phyloP scores from a whole-genome alignment of 2,888 invertebrate genomes.

The Operophtera brumata region DNA sequence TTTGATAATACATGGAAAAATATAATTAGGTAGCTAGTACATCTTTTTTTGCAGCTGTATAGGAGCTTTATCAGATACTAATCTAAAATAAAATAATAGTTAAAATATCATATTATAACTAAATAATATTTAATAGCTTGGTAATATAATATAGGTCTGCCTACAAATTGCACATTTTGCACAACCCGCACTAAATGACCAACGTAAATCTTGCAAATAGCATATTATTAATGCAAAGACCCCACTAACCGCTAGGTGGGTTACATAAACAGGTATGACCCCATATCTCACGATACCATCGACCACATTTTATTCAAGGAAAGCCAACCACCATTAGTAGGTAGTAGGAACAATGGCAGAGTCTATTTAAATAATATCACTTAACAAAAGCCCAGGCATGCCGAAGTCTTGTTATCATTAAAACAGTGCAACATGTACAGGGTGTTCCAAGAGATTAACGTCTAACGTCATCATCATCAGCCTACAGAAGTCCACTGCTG shows the following conservation, averaged over 20 bases:
- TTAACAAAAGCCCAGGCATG: slow-evolving; percentile 46
- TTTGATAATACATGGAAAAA: no score
- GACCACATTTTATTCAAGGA: slow-evolving; percentile 36
- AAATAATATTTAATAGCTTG: no score
- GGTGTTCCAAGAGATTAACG: slow-evolving; percentile 2
- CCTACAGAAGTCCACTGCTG: no score
- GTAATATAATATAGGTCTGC: no score
- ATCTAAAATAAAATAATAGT: no score
- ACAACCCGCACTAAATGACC: background rate
- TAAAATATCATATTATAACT: no score
- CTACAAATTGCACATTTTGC: background rate
- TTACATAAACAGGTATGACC: slow-evolving; percentile 22
- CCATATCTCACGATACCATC: slow-evolving; percentile 35
- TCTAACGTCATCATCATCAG: no score
- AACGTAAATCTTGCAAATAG: background rate
- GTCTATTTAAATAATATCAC: slow-evolving; percentile 54
- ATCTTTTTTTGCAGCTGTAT: no score
- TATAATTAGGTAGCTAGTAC: no score
- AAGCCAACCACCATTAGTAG: slow-evolving; percentile 33
- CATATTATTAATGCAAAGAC: slow-evolving; percentile 4
- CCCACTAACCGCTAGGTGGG: slow-evolving; percentile 1
- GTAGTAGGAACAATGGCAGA: slow-evolving; percentile 35
- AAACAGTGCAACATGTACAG: slow-evolving; percentile 27
- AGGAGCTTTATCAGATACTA: no score
- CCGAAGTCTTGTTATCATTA: slow-evolving; percentile 57